A percentile compares a stretch with the other conserved stretches of the same genome.
phyloP scores from a whole-genome alignment of 2,113 vertebrate genomes.

The Sorex araneus region DNA sequence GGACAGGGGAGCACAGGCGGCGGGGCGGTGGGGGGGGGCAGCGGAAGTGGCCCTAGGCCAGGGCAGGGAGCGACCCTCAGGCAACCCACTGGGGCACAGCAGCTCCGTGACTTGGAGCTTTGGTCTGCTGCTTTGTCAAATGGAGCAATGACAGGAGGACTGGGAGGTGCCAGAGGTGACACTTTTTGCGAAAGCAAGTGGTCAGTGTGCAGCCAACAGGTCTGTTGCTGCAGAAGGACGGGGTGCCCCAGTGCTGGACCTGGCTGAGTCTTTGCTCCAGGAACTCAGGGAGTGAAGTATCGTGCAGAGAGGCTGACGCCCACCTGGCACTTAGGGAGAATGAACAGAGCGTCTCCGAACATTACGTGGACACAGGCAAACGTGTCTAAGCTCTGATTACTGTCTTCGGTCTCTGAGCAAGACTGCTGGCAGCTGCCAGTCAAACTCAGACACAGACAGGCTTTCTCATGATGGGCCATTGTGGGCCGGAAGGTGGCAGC shows the following conservation, averaged over 20 bases:
- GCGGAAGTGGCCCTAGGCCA: too few species aligned
- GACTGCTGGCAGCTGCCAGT: not conserved
- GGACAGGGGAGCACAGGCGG: accelerated
- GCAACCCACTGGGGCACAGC: too few species aligned
- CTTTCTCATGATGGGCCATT: not conserved
- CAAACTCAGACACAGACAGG: not conserved
- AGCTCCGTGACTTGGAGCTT: too few species aligned
- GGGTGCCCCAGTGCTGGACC: too few species aligned
- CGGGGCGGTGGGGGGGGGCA: not conserved
- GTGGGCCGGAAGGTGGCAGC: not conserved
- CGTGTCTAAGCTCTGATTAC: not conserved
- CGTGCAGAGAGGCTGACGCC: not conserved
- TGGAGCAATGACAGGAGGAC: not conserved
- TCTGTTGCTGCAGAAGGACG: not conserved
- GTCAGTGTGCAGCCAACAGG: not conserved
- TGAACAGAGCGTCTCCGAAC: not conserved
- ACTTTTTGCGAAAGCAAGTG: not conserved
- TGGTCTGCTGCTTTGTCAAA: not conserved
- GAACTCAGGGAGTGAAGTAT: not conserved
- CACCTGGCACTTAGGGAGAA: not conserved
- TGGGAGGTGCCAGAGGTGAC: not conserved
- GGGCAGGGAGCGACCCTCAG: not conserved
- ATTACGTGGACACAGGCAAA: not conserved
- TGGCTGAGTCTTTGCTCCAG: too few species aligned
- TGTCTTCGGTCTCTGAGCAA: not conserved